Evolutionary conservation across 2,888 invertebrate species (phyloP), one percentile per base, ranked within the genome.

Genomic region (Oscheius onirici): DNA sequence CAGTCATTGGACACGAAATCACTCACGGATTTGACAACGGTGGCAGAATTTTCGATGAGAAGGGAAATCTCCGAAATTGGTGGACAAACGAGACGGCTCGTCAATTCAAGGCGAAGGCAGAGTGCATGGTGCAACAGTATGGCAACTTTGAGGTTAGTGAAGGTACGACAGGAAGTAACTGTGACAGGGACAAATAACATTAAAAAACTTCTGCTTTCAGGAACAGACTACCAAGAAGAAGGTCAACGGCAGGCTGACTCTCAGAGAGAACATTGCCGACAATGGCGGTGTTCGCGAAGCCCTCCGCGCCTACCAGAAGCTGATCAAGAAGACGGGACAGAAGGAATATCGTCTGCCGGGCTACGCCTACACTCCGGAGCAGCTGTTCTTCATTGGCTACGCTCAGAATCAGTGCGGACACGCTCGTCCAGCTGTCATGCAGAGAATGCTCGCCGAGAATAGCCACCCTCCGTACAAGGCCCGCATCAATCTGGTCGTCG

Each of bases 221-320:
- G 10, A 34, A 34, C 5, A 34, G 34, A 34, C 34, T 34, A 34
- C 34, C 34, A 34, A 34, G 34, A 57, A 15, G 57, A 15, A 57
- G 13, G n/a, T 55, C 24, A 11, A 55, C 34, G 57, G 57, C 13
- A 57, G 34, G n/a, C 15, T 17, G 57, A 57, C 57, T 10, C n/a
- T 34, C 11, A 40, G 34, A n/a, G 57, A 57, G 34, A 57, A 57
- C 34, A 57, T 57, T 34, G 28, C 57, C 1, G 57, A 57, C n/a
- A 57, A 57, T n/a, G 57, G 57, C 11, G 57, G 34, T 17, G n/a
- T 57, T 15, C 28, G 40, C 15, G 57, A 57, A 34, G 8, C 57
- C 20, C 34, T 34, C 40, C 15, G n/a, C 11, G 57, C 57, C 17
- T 57, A 57, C 40, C 13, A 57, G n/a, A 34, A 28, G 34, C 28